These are phyloP conservation scores for Zapornia atra DNA, from an alignment of 2,113 vertebrate genomes.

Conservation along the genomic window DNA sequence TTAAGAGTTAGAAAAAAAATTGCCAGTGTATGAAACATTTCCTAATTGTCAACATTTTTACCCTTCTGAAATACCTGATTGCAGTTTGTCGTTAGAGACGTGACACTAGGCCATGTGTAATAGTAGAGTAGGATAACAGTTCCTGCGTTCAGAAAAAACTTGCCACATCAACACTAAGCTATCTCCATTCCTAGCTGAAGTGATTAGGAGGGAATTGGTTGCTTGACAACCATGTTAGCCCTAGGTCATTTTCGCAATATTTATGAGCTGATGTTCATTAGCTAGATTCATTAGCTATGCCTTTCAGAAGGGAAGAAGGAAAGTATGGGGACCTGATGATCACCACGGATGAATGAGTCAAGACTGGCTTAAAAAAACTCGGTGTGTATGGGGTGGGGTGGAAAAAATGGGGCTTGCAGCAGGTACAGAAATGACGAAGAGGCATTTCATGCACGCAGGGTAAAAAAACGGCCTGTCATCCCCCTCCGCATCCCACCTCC, in stretches of 20 bases:
- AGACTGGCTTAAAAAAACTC: not conserved
- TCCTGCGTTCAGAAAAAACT: not conserved
- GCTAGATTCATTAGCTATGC: not conserved
- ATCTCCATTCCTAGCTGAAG: not conserved
- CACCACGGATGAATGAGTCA: not conserved
- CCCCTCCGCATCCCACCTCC: not conserved
- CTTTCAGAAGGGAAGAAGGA: not conserved
- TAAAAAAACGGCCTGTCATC: not conserved
- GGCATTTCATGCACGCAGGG: not conserved
- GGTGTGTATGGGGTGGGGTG: rapidly evolving
- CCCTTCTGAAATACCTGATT: not conserved
- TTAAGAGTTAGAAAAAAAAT: not conserved
- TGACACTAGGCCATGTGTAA: not conserved
- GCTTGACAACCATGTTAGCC: not conserved
- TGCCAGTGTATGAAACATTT: not conserved
- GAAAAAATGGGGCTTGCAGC: not conserved
- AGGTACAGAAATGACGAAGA: not conserved
- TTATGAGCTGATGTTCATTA: not conserved
- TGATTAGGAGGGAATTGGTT: not conserved
- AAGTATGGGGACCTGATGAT: not conserved
- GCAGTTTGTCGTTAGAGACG: not conserved
- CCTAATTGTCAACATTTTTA: not conserved
- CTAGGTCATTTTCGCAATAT: not conserved
- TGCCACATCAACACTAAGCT: not conserved
- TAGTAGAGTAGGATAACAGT: not conserved